Evolutionary conservation across 30 jellyfish, hydroid and myxozoan species (phyloP), one percentile per base, ranked within the genome.

Genomic region (Turritopsis dohrnii): DNA sequence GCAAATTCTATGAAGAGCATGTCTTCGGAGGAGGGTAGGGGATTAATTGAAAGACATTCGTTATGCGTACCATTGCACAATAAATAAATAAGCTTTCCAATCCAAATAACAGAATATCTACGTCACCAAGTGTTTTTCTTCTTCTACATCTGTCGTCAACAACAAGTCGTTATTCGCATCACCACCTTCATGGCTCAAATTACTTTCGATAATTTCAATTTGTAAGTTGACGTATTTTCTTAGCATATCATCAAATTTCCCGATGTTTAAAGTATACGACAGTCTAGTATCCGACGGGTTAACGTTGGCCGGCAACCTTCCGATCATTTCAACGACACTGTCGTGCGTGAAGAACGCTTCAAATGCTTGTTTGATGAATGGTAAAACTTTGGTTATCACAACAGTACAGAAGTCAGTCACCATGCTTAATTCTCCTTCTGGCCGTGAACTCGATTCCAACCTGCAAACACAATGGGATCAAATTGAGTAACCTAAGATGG

Each of bases 391-490:
- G 8, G 24, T 18, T 7, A 66, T 65, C 19, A 82, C 86, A 24
- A 82, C 24, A 30, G 28, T 29, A 71, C 89, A 82, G 27, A 82
- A 28, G 5, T 25, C 24, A 66, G 21, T 82, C 66, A 82, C 84
- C 20, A 28, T 72, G 9, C 66, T 85, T 8, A n/a, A 17, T 23
- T 82, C 41, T 30, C 66, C 54, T 7, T 69, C 66, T 17, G 89
- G 76, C 29, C 24, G 89, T 24, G 83, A 74, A n/a, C 41, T 27
- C 3, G 89, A 82, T 71, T 82, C 89, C 87, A 82, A 52, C 31
- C 89, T 82, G 25, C 1, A 65, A 82, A 74, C 65, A 0, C 0
- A 53, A 79, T n/a, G n/a, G n/a, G n/a, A n/a, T n/a, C n/a, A n/a
- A n/a, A n/a, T n/a, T n/a, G n/a, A n/a, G n/a, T n/a, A n/a, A n/a